These are phyloP conservation scores for Apodemus agrarius DNA, from an alignment of 2,797 vertebrate genomes.

Conservation along the genomic window DNA sequence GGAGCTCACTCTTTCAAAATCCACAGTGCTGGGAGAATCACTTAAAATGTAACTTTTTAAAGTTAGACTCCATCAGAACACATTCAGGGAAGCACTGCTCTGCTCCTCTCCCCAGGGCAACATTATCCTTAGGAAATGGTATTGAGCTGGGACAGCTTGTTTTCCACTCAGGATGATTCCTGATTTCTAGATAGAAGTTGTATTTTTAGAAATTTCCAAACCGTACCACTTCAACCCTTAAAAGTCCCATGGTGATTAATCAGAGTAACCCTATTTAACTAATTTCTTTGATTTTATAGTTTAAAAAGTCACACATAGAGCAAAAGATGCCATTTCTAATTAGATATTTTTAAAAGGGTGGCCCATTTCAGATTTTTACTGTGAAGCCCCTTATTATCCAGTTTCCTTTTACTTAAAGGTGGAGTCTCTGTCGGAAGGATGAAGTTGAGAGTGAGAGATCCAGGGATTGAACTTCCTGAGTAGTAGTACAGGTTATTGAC, in stretches of 20 bases:
- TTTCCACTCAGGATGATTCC: background rate
- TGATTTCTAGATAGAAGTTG: background rate
- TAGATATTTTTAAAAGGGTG: background rate
- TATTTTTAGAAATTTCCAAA: constrained; percentile 60
- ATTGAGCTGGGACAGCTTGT: background rate
- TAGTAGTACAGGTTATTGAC: background rate
- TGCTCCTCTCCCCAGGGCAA: background rate
- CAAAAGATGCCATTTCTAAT: background rate
- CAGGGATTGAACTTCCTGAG: background rate
- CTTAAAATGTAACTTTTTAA: constrained; percentile 46
- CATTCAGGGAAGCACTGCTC: background rate
- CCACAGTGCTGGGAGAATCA: background rate
- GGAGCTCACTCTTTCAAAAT: constrained; percentile 3
- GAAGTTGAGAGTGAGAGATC: background rate
- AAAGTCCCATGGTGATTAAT: constrained; percentile 22
- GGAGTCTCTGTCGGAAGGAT: background rate
- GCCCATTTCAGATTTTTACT: constrained; percentile 29
- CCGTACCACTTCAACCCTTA: background rate
- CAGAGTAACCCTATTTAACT: background rate
- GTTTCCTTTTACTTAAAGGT: background rate
- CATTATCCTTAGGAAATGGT: background rate
- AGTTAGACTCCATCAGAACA: background rate
- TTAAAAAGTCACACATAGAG: constrained; percentile 21
- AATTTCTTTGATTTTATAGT: constrained; percentile 21
- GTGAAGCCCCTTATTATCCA: background rate